Conservation (phyloP, 1,140 invertebrate species). For the Drosophila carrolli region DNA sequence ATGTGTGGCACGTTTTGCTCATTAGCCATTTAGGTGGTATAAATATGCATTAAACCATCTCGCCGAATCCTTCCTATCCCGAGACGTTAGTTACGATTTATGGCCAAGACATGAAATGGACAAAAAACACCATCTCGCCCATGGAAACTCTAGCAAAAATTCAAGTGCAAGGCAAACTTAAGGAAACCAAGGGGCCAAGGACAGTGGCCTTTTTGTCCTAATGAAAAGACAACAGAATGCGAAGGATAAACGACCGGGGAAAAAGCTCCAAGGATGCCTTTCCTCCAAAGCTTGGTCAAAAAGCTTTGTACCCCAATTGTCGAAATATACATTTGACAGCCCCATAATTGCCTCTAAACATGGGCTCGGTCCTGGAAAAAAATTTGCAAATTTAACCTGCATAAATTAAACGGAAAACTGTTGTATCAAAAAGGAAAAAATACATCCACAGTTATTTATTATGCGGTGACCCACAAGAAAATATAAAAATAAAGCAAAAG, state of each 20-base stretch:
- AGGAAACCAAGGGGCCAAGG: slow-evolving; percentile 50
- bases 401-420: slow-evolving; percentile 61
- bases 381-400: slow-evolving; percentile 52
- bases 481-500: slow-evolving; percentile 37
- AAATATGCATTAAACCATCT: slow-evolving; percentile 76
- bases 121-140: slow-evolving; percentile 2
- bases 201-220: slow-evolving; percentile 44
- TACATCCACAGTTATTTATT: slow-evolving; percentile 68
- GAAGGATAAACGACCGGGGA: slow-evolving; percentile 16
- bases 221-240: slow-evolving; percentile 56
- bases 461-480: slow-evolving; percentile 48
- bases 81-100: slow-evolving; percentile 72
- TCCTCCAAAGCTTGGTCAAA: slow-evolving; percentile 30
- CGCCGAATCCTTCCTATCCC: slow-evolving; percentile 26
- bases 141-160: slow-evolving; percentile 28
- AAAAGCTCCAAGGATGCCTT: slow-evolving; percentile 10
- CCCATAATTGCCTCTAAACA: slow-evolving; percentile 44
- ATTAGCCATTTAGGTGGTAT: slow-evolving; percentile 78
- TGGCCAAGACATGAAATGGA: slow-evolving; percentile 43
- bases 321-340: slow-evolving; percentile 51
- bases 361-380: slow-evolving; percentile 12
- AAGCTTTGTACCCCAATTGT: slow-evolving; percentile 42
- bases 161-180: slow-evolving; percentile 62
- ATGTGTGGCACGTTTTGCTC: slow-evolving; percentile 75
- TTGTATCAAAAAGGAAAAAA: slow-evolving; percentile 40